Base-by-base conservation (phyloP, 2,113 vertebrate species). In the Actenoides hombroni region DNA sequence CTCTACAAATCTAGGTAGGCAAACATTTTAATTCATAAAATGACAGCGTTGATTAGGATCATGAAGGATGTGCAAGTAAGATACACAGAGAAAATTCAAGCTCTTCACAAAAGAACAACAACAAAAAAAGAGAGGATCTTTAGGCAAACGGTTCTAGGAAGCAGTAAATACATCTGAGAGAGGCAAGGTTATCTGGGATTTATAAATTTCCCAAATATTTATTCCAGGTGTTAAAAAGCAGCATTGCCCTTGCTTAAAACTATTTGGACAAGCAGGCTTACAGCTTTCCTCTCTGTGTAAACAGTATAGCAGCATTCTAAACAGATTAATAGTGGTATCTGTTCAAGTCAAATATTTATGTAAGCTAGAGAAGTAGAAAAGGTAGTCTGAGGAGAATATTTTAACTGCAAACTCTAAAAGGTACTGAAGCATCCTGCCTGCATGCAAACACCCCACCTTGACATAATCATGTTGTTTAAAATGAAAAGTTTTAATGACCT, bases 161-260 rank as follows among this genome's bases (percentile, higher is more conserved):
- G 96, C 88, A 39, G 97, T 98, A 98, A 94, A 98, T 98, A 98
- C 96, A 96, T 91, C 87, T 88, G 70, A 97, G 98, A 98, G 90
- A 98, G 97, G 85, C 95, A 97, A 97, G 97, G 98, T 99, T 98
- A 98, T 98, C 98, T 98, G 92, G 92, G 97, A 98, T 98, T 98
- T 98, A 98, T 96, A 98, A 95, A n/a, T 98, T 97, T 98, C 97
- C 97, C 97, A 99, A 99, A 99, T 99, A 99, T 99, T 99, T 99
- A 99, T 97, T 97, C 94, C 98, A 99, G 98, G 98, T 99, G 98
- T 97, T 98, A 98, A 96, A 97, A 96, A 98, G 97, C 98, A 98
- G 96, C 86, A 95, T 97, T 85, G 97, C 96, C 97, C 98, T 97
- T 98, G 97, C 96, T 98, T 98, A 97, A 94, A 97, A 97, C 96